A percentile compares a stretch with the other conserved stretches of the same genome.
Conservation (phyloP, 2,113 vertebrate genomes). For the Pongo pygmaeus region DNA sequence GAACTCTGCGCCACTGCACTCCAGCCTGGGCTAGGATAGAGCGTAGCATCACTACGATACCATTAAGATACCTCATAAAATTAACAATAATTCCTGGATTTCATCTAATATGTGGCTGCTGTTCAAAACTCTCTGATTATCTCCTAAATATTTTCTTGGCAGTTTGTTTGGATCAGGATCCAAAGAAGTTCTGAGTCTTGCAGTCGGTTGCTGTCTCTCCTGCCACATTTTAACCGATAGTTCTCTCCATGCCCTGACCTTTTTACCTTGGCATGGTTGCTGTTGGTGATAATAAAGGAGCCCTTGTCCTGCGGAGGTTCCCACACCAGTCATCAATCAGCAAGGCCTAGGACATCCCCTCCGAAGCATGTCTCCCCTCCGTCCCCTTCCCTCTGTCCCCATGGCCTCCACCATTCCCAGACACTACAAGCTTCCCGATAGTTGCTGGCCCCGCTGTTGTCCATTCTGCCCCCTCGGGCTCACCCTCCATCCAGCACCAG, state of each 20-base stretch:
- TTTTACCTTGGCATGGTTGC: background rate
- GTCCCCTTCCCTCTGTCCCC: background rate
- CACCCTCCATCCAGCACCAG: background rate
- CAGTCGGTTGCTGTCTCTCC: background rate
- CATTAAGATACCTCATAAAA: background rate
- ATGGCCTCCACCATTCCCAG: background rate
- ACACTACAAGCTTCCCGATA: background rate
- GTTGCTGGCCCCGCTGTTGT: background rate
- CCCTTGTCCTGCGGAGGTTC: background rate
- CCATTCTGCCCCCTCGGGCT: background rate
- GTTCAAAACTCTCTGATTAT: background rate
- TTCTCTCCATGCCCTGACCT: fast-evolving
- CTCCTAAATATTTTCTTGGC: background rate
- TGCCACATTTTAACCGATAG: background rate
- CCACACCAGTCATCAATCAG: background rate
- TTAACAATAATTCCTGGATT: background rate
- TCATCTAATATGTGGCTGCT: background rate
- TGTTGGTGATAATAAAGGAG: background rate
- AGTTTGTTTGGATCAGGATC: background rate
- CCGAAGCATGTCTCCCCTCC: background rate
- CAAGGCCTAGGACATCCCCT: background rate
- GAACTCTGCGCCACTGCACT: no score
- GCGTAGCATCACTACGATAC: background rate
- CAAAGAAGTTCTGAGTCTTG: background rate
- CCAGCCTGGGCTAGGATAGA: no score